Conservation (phyloP, 1,140 invertebrate genomes). For the Hesperophylax magnus region DNA sequence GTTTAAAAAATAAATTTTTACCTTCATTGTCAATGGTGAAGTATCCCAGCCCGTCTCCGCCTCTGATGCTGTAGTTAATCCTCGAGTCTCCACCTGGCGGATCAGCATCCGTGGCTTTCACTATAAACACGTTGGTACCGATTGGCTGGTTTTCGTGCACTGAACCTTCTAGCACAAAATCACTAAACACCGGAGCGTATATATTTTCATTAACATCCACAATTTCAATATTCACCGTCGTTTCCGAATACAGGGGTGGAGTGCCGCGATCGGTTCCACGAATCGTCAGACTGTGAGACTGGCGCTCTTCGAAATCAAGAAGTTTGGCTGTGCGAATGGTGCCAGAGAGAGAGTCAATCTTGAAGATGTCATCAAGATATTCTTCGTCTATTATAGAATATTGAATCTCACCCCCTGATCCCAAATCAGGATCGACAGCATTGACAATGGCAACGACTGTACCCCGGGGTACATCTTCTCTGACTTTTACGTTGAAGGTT, state of each 20-base stretch:
- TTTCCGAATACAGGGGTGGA: slow-evolving; percentile 81
- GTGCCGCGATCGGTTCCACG: slow-evolving; percentile 85
- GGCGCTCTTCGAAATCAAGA: slow-evolving; percentile 90
- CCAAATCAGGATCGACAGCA: slow-evolving; percentile 90
- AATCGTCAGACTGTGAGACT: slow-evolving; percentile 90
- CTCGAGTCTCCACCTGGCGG: slow-evolving; percentile 82
- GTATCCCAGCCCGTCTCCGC: slow-evolving; percentile 90
- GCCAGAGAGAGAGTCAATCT: slow-evolving; percentile 86
- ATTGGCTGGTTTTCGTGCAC: slow-evolving; percentile 84
- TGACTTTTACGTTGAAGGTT: slow-evolving; percentile 85
- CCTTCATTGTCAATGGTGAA: slow-evolving; percentile 94
- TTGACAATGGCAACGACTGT: slow-evolving; percentile 87
- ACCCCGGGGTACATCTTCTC: slow-evolving; percentile 92
- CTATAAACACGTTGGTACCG: slow-evolving; percentile 81
- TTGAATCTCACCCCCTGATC: slow-evolving; percentile 81
- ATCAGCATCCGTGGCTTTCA: slow-evolving; percentile 86
- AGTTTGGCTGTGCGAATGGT: slow-evolving; percentile 82
- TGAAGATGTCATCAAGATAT: slow-evolving; percentile 77
- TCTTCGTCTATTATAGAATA: slow-evolving; percentile 81
- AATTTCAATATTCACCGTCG: slow-evolving; percentile 87
- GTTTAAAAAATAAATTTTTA: slow-evolving; percentile 62
- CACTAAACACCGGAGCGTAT: slow-evolving; percentile 86
- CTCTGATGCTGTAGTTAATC: slow-evolving; percentile 89
- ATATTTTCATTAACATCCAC: slow-evolving; percentile 95
- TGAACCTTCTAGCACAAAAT: slow-evolving; percentile 81